phyloP scores from a whole-genome alignment of 1,140 invertebrate species.

The Sycophaga agraensis region DNA sequence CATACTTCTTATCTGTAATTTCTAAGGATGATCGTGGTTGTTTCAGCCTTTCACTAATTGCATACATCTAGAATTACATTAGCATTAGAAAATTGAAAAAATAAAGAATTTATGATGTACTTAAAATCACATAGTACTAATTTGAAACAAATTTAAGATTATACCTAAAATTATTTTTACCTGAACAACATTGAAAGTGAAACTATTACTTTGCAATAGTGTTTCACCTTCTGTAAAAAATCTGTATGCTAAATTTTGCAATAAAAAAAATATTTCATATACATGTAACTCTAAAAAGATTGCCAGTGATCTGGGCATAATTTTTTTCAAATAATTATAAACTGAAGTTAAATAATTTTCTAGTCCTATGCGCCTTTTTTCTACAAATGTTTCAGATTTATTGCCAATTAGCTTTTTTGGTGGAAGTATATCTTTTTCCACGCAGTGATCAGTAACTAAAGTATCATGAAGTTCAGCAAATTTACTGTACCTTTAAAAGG shows the following conservation, averaged over 20 bases:
- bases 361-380: conserved; percentile 75
- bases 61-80: conserved; percentile 67
- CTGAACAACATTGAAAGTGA: conserved; percentile 72
- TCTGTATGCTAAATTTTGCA: conserved; percentile 74
- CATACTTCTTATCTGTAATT: conserved; percentile 69
- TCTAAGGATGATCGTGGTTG: conserved; percentile 78
- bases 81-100: background rate
- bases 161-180: conserved; percentile 51
- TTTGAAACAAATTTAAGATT: no score
- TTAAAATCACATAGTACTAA: background rate
- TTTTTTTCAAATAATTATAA: conserved; percentile 70
- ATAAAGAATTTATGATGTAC: background rate
- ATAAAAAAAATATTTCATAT: conserved; percentile 80
- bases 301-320: conserved; percentile 74
- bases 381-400: conserved; percentile 79
- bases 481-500: conserved; percentile 72
- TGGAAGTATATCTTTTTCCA: conserved; percentile 81
- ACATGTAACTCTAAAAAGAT: conserved; percentile 78
- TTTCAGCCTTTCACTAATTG: conserved; percentile 83
- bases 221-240: conserved; percentile 72
- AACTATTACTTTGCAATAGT: conserved; percentile 62
- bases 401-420: conserved; percentile 88
- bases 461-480: conserved; percentile 86
- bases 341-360: conserved; percentile 80
- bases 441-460: conserved; percentile 74